Conservation (phyloP, 2,888 invertebrate species). For the Synanthedon vespiformis region DNA sequence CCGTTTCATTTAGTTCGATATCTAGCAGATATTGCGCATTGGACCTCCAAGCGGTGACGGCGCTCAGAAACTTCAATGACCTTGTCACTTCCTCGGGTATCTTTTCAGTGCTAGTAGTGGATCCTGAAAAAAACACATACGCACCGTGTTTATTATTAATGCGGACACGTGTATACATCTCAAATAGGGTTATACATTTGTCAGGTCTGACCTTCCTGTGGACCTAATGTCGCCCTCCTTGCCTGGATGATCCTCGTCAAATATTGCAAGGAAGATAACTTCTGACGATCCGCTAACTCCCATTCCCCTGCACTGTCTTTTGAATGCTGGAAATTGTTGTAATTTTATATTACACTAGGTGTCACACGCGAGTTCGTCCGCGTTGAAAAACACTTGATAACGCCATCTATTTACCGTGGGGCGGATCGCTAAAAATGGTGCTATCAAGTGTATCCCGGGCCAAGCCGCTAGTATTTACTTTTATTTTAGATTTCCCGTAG, state of each 20-base stretch:
- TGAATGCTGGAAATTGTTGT: conserved; percentile 68
- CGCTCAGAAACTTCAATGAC: conserved; percentile 50
- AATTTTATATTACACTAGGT: background rate
- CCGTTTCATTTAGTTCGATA: conserved; percentile 56
- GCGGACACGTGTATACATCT: background rate
- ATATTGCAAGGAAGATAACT: conserved; percentile 85
- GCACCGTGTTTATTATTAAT: background rate
- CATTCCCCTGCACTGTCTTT: conserved; percentile 89
- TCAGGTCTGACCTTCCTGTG: conserved; percentile 40
- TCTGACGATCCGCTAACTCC: conserved; percentile 85
- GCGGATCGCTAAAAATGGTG: no score
- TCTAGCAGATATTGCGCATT: conserved; percentile 58
- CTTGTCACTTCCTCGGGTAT: conserved; percentile 53
- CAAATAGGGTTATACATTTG: background rate
- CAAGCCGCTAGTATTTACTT: no score
- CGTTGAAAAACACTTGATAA: no score
- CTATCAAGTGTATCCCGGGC: no score
- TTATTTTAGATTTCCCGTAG: no score
- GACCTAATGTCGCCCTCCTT: conserved; percentile 52
- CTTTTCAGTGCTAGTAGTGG: conserved; percentile 34
- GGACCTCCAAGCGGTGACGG: conserved; percentile 51
- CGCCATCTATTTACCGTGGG: no score
- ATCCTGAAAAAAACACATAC: conserved; percentile 19
- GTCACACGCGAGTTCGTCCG: no score
- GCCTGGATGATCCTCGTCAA: conserved; percentile 82